Evolutionary conservation across 2,888 invertebrate species (phyloP).

Genomic region (Yponomeuta evonymella): DNA sequence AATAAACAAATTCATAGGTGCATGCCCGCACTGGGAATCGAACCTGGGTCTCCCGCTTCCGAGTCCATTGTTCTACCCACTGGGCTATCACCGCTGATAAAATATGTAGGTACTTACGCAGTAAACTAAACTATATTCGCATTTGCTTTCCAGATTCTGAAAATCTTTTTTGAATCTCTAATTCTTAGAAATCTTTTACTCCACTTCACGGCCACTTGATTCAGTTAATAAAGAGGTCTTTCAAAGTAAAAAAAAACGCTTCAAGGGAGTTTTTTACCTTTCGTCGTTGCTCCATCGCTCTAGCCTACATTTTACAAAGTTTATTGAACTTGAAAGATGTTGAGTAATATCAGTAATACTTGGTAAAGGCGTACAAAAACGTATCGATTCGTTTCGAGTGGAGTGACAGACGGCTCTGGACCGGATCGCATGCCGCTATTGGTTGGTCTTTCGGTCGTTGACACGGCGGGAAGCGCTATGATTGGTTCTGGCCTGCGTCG

Average conservation of each 20-base stretch:
- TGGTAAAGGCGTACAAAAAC: conserved; percentile 44
- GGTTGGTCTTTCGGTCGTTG: conserved; percentile 53
- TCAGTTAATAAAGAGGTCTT: neutral
- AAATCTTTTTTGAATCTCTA: neutral
- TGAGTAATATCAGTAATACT: conserved; percentile 9
- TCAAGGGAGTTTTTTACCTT: neutral
- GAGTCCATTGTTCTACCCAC: too few relatives aligned
- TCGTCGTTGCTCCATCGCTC: neutral
- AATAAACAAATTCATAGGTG: too few relatives aligned
- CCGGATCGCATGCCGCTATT: conserved; percentile 46
- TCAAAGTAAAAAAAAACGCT: neutral
- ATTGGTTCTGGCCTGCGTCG: conserved; percentile 27
- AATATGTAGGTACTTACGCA: too few relatives aligned
- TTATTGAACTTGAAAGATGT: conserved; percentile 16
- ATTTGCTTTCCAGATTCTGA: neutral
- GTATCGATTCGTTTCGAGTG: conserved; percentile 51
- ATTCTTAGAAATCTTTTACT: neutral
- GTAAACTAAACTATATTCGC: too few relatives aligned
- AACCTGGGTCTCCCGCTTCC: too few relatives aligned
- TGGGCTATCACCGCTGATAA: too few relatives aligned
- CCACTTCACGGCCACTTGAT: neutral
- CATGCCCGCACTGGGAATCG: too few relatives aligned
- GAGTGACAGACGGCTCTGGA: conserved; percentile 48
- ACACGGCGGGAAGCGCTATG: conserved; percentile 37
- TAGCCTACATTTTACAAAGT: conserved; percentile 9